A percentile compares a stretch with the other conserved stretches of the same genome.
Conservation (phyloP, 2,113 vertebrate genomes). For the Urocitellus parryii region DNA sequence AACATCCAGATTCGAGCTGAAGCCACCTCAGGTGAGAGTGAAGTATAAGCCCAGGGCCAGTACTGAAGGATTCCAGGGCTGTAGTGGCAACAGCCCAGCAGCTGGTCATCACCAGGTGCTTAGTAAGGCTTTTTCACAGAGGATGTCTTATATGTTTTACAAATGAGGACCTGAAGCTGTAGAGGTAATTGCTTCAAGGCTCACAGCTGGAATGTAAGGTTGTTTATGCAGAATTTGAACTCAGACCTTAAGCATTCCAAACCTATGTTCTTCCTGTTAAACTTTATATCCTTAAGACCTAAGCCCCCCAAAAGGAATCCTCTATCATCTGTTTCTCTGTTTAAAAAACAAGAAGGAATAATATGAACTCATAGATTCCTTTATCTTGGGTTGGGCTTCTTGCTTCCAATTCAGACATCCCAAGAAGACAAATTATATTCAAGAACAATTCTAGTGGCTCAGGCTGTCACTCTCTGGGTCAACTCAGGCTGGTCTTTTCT, state of each 20-base stretch:
- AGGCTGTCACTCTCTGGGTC: not conserved
- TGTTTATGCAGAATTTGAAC: constrained; percentile 13
- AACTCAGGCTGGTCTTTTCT: not conserved
- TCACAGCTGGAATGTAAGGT: not conserved
- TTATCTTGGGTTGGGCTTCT: not conserved
- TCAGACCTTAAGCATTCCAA: constrained; percentile 22
- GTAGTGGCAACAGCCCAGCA: not conserved
- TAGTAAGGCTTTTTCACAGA: not conserved
- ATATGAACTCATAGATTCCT: not conserved
- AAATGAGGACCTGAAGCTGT: not conserved
- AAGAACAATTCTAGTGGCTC: not conserved
- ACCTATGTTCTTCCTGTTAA: constrained; percentile 34
- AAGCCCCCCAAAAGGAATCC: not conserved
- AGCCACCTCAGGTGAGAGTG: not conserved
- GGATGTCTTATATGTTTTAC: not conserved
- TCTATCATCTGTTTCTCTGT: not conserved
- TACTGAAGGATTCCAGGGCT: not conserved
- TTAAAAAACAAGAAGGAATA: not conserved
- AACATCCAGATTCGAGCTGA: not conserved
- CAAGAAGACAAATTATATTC: constrained; percentile 6
- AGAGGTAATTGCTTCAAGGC: not conserved
- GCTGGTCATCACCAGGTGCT: not conserved
- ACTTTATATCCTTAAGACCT: not conserved
- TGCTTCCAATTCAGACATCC: not conserved
- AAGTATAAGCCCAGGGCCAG: not conserved